These are phyloP conservation scores for Epicampocera succincta DNA, from an alignment of 2,888 invertebrate species.

Conservation along the genomic window DNA sequence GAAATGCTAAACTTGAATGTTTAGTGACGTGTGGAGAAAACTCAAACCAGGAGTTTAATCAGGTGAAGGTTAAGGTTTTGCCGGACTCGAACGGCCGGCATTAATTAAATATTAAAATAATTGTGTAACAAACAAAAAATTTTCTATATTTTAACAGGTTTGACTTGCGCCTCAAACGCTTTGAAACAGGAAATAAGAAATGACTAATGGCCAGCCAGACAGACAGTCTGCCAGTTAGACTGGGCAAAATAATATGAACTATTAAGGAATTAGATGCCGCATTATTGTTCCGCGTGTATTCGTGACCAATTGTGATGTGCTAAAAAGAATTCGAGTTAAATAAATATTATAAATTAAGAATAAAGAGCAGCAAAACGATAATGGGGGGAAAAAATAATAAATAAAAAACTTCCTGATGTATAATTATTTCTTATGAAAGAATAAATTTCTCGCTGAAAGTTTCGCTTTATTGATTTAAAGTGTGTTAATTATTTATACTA, in stretches of 20 bases:
- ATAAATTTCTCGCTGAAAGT: background rate
- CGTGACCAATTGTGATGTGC: conserved; percentile 56
- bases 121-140: no score
- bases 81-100: background rate
- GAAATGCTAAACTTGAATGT: conserved; percentile 12
- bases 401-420: conserved; percentile 43
- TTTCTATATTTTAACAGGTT: background rate
- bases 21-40: conserved; percentile 11
- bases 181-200: conserved; percentile 44
- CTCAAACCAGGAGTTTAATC: conserved; percentile 31
- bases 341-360: background rate
- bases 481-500: background rate
- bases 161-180: conserved; percentile 1
- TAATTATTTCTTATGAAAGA: conserved; percentile 30
- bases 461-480: conserved; percentile 3
- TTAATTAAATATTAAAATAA: background rate
- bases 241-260: background rate
- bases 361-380: background rate
- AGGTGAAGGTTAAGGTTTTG: conserved; percentile 36
- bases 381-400: background rate
- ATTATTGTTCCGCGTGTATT: conserved; percentile 55
- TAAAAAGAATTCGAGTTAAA: conserved; percentile 44
- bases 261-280: conserved; percentile 18
- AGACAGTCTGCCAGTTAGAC: background rate
- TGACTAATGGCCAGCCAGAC: background rate